Conservation (phyloP, 2,888 invertebrate genomes). For the Heliconius cydno region DNA sequence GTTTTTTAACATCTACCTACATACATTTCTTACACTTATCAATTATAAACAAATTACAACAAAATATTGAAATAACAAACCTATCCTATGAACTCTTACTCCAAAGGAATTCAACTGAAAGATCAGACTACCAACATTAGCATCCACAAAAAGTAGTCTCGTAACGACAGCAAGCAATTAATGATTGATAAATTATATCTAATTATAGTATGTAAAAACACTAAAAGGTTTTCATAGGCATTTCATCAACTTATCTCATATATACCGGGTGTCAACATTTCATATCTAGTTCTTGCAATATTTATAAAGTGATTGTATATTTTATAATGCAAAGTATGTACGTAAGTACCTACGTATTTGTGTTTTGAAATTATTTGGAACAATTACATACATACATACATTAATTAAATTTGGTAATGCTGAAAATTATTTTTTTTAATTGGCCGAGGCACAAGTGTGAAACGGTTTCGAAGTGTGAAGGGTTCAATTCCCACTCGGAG, state of each 20-base stretch:
- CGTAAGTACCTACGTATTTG: slow-evolving; percentile 7
- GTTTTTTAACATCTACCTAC: neutral
- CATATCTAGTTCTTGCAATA: slow-evolving; percentile 29
- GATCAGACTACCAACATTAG: slow-evolving; percentile 18
- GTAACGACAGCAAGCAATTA: slow-evolving; percentile 10
- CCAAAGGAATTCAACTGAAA: slow-evolving; percentile 1
- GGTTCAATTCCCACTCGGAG: too few species aligned
- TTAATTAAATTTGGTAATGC: slow-evolving; percentile 32
- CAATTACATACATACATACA: slow-evolving; percentile 43
- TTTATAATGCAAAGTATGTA: slow-evolving; percentile 24
- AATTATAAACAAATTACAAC: slow-evolving; percentile 7
- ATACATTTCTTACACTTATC: neutral
- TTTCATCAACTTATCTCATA: slow-evolving; percentile 26
- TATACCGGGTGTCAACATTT: slow-evolving; percentile 31
- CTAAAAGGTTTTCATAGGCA: slow-evolving; percentile 22
- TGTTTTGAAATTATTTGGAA: slow-evolving; percentile 35
- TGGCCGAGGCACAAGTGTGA: neutral
- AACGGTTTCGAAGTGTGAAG: too few species aligned
- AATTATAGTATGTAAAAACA: slow-evolving; percentile 23
- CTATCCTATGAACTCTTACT: neutral
- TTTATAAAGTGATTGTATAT: slow-evolving; percentile 35
- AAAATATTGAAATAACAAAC: slow-evolving; percentile 15
- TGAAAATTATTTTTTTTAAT: neutral
- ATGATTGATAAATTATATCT: slow-evolving; percentile 24
- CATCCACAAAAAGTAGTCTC: slow-evolving; percentile 6